phyloP scores from a whole-genome alignment of 2,113 vertebrate genomes.

The Mirounga angustirostris region DNA sequence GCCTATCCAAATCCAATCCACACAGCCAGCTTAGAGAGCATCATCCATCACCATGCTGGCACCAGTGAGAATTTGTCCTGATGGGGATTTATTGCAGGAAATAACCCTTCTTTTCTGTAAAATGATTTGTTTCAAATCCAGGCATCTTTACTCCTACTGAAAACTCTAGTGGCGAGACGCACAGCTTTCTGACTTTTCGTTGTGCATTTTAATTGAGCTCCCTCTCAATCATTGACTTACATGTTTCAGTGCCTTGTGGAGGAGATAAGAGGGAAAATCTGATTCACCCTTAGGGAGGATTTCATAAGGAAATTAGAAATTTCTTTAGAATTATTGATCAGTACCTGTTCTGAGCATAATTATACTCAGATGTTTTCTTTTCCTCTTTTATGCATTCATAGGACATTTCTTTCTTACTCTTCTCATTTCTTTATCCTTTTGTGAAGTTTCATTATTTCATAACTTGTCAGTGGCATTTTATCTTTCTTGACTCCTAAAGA shows the following conservation, averaged over 20 bases:
- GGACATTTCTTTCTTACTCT: neutral
- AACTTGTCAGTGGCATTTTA: neutral
- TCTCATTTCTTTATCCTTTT: neutral
- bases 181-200: slow-evolving; percentile 9
- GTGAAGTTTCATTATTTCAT: slow-evolving; percentile 11
- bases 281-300: slow-evolving; percentile 37
- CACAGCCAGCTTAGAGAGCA: neutral
- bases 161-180: neutral
- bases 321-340: slow-evolving; percentile 69
- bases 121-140: slow-evolving; percentile 69
- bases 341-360: neutral
- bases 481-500: neutral
- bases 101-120: slow-evolving; percentile 33
- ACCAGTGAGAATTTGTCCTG: slow-evolving; percentile 9
- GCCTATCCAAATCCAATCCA: slow-evolving; percentile 53
- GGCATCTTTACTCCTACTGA: slow-evolving; percentile 18
- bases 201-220: slow-evolving; percentile 19
- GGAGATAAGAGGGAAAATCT: slow-evolving; percentile 28
- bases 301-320: slow-evolving; percentile 68
- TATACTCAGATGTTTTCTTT: neutral
- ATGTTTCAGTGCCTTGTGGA: neutral
- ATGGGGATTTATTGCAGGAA: slow-evolving; percentile 62
- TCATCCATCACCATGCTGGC: slow-evolving; percentile 51
- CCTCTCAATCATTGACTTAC: neutral
- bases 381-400: neutral